Conservation (phyloP, 2,113 vertebrate species). For the Calcarius ornatus region DNA sequence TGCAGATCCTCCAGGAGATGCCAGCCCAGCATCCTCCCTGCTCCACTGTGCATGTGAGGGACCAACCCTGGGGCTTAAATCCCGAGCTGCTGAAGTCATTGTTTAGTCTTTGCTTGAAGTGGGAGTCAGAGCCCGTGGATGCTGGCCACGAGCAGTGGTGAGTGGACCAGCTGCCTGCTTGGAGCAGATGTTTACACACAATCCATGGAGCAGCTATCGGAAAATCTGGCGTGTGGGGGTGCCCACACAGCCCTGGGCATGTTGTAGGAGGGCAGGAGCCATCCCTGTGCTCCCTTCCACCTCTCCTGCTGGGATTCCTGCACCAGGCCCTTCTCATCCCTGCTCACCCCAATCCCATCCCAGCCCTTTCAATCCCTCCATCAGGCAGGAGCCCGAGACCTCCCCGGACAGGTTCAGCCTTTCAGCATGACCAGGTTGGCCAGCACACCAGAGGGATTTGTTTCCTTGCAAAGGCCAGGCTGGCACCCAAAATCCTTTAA, state of each 20-base stretch:
- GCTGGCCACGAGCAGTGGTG: neutral
- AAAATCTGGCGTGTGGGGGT: neutral
- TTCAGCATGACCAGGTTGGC: neutral
- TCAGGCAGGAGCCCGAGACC: neutral
- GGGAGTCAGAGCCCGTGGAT: neutral
- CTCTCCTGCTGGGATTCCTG: neutral
- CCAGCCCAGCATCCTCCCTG: neutral
- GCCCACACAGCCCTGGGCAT: neutral
- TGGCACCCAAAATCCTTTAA: constrained; percentile 38
- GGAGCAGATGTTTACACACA: constrained; percentile 12
- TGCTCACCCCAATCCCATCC: neutral
- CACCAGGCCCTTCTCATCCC: neutral
- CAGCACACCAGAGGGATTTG: neutral
- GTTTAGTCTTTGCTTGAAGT: constrained; percentile 32
- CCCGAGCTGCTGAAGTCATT: neutral
- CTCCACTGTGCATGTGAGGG: neutral
- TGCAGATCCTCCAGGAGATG: neutral
- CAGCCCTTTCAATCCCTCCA: neutral
- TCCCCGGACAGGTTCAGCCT: neutral
- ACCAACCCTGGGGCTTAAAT: neutral
- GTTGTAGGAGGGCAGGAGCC: neutral
- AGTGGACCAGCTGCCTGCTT: neutral
- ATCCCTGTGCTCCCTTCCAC: neutral
- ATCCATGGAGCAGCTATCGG: neutral
- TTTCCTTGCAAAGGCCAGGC: neutral